phyloP scores from a whole-genome alignment of 2,888 invertebrate genomes.

The Pyralis farinalis region DNA sequence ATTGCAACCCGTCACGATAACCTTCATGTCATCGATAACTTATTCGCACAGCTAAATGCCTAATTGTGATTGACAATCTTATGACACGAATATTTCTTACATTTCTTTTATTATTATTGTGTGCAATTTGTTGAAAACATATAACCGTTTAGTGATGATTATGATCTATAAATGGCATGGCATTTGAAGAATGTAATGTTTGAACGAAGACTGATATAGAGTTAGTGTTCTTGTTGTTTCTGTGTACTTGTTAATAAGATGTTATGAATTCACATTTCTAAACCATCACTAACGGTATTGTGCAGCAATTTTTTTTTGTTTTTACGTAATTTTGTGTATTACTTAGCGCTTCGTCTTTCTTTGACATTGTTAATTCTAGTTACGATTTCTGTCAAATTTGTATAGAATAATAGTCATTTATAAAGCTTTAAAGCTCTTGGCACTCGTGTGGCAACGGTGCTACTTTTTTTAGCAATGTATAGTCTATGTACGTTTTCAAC shows the following conservation, averaged over 20 bases:
- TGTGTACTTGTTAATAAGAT: conserved; percentile 37
- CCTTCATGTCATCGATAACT: neutral
- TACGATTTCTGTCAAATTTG: too few species aligned
- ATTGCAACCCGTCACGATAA: neutral
- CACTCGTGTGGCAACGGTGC: too few species aligned
- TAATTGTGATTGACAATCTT: neutral
- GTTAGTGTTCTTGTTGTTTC: conserved; percentile 54
- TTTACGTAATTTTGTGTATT: conserved; percentile 25
- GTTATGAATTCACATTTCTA: conserved; percentile 27
- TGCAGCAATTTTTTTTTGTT: conserved; percentile 30
- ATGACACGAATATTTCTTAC: neutral
- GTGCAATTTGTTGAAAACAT: conserved; percentile 8
- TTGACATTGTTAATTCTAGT: conserved; percentile 1
- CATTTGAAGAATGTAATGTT: conserved; percentile 38
- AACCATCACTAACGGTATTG: conserved; percentile 22
- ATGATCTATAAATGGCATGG: conserved; percentile 2
- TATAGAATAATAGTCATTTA: too few species aligned
- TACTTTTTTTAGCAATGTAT: too few species aligned
- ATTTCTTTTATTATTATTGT: conserved; percentile 5
- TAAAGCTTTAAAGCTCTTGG: too few species aligned
- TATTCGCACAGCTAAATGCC: neutral
- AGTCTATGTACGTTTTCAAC: too few species aligned
- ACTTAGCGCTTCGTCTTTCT: conserved; percentile 3
- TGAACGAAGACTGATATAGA: conserved; percentile 72
- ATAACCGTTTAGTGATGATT: conserved; percentile 11